Evolutionary conservation across 30 jellyfish, hydroid and myxozoan genomes (phyloP).

Genomic region (Turritopsis dohrnii): DNA sequence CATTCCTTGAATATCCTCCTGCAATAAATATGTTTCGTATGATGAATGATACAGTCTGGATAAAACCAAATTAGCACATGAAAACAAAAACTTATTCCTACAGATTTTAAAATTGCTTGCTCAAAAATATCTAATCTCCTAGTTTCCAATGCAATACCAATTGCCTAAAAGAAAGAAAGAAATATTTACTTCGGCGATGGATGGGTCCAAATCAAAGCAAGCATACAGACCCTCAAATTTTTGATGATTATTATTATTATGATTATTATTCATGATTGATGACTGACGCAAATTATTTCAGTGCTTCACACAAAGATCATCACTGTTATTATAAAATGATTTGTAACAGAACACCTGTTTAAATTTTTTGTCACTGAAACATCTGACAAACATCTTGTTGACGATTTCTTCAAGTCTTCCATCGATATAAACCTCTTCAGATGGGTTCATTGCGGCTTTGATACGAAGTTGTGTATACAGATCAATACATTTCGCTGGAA

Average conservation of each 20-base stretch:
- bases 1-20: constrained; percentile 96
- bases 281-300: no score
- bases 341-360: constrained; percentile 62
- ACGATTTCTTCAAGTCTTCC: constrained; percentile 79
- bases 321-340: not conserved
- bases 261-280: no score
- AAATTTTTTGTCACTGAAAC: constrained; percentile 86
- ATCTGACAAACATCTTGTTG: constrained; percentile 89
- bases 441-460: constrained; percentile 60
- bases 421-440: constrained; percentile 64
- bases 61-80: not conserved
- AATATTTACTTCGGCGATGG: no score
- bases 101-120: constrained; percentile 86
- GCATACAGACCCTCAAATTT: no score
- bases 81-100: constrained; percentile 19
- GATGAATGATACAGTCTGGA: not conserved
- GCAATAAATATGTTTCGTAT: not conserved
- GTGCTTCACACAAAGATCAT: not conserved
- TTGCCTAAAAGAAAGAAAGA: constrained; percentile 54
- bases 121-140: constrained; percentile 92
- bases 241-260: no score
- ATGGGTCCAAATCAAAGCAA: not conserved
- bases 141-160: constrained; percentile 96
- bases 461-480: constrained; percentile 77
- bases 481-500: constrained; percentile 92